A percentile compares a stretch with the other conserved stretches of the same genome.
Conservation (phyloP, 2,888 invertebrate species). For the Drosophila limbata region DNA sequence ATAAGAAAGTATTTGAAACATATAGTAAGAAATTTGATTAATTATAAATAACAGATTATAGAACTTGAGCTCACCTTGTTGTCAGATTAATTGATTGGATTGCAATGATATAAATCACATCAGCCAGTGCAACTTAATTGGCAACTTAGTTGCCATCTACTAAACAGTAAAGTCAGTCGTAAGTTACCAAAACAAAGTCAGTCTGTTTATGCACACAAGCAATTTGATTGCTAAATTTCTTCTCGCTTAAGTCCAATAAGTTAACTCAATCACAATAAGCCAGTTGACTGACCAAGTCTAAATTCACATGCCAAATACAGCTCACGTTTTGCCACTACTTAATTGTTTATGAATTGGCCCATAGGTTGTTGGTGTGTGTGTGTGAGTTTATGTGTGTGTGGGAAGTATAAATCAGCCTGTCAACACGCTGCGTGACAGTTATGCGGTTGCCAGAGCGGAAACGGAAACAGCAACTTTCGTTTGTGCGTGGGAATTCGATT, state of each 20-base stretch:
- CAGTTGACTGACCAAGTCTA: slow-evolving; percentile 34
- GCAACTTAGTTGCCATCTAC: slow-evolving; percentile 35
- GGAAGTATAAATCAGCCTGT: slow-evolving; percentile 53
- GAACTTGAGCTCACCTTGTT: slow-evolving; percentile 34
- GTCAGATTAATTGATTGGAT: not conserved
- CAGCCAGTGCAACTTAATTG: not conserved
- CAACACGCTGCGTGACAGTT: slow-evolving; percentile 32
- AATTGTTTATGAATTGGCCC: slow-evolving; percentile 74
- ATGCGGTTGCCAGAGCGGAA: slow-evolving; percentile 59
- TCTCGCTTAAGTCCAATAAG: slow-evolving; percentile 41
- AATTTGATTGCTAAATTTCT: slow-evolving; percentile 52
- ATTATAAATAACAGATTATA: not conserved
- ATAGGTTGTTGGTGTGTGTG: slow-evolving; percentile 21
- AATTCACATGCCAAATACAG: slow-evolving; percentile 17
- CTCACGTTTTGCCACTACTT: slow-evolving; percentile 58
- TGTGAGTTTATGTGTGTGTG: slow-evolving; percentile 26
- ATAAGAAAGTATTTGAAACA: not conserved
- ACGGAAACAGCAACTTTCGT: slow-evolving; percentile 33
- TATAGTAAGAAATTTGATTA: not conserved
- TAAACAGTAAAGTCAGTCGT: slow-evolving; percentile 18
- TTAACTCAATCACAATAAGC: slow-evolving; percentile 74
- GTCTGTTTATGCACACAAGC: slow-evolving; percentile 29
- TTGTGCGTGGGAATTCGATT: slow-evolving; percentile 12
- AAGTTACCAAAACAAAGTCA: slow-evolving; percentile 39
- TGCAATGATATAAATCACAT: slow-evolving; percentile 43